Conservation (phyloP, 2,888 invertebrate species). For the Erpobdella octoculata region DNA sequence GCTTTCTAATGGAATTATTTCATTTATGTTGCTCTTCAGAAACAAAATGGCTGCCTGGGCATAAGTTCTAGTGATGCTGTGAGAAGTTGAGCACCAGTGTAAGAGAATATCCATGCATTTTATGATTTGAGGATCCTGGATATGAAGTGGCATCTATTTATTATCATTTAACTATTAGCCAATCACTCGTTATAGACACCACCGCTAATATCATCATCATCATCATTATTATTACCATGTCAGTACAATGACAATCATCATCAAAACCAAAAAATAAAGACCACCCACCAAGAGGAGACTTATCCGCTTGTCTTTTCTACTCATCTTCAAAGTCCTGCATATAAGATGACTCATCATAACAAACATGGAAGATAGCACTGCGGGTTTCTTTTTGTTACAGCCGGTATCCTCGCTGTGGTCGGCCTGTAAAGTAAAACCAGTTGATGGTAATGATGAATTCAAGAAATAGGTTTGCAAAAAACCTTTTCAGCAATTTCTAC, state of each 20-base stretch:
- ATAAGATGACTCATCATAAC: slow-evolving; percentile 12
- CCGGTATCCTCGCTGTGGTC: too few species aligned
- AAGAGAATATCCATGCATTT: slow-evolving; percentile 3
- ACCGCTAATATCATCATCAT: neutral
- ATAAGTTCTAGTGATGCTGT: neutral
- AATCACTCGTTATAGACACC: neutral
- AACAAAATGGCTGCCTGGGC: neutral
- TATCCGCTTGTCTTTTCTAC: neutral
- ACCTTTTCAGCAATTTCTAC: too few species aligned
- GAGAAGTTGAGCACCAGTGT: neutral
- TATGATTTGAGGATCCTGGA: neutral
- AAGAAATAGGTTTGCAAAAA: too few species aligned
- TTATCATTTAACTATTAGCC: neutral
- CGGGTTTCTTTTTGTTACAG: neutral
- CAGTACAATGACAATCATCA: neutral
- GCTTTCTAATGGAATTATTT: neutral
- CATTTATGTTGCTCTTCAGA: neutral
- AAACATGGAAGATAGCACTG: neutral
- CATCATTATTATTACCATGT: neutral
- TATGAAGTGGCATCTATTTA: neutral
- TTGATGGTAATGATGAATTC: too few species aligned
- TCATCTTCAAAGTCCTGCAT: neutral
- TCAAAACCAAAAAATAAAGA: neutral
- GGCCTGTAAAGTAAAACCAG: too few species aligned
- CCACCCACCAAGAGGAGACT: neutral